phyloP scores from a whole-genome alignment of 2,113 vertebrate species.

The Suncus etruscus region DNA sequence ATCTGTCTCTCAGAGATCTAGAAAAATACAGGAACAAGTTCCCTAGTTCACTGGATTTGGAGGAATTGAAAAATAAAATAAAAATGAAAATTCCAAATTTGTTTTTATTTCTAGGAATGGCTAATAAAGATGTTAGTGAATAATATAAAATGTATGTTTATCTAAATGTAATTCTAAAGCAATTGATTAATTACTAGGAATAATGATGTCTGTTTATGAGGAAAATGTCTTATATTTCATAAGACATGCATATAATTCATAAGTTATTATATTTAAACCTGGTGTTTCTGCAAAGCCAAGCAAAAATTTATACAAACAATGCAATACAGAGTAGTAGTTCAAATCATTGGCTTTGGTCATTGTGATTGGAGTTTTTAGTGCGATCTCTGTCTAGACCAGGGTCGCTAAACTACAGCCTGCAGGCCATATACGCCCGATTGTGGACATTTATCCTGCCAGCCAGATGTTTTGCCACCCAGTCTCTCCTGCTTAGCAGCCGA shows the following conservation, averaged over 20 bases:
- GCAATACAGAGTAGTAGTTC: neutral
- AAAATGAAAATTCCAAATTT: neutral
- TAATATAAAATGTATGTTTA: neutral
- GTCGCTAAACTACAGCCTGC: no score
- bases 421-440: no score
- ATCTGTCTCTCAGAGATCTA: neutral
- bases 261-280: neutral
- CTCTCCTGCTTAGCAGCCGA: no score
- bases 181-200: neutral
- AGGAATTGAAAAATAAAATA: neutral
- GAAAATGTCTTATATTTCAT: neutral
- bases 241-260: neutral
- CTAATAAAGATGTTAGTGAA: neutral
- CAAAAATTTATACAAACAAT: neutral
- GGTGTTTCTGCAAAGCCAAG: neutral
- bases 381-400: neutral
- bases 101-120: neutral
- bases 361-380: neutral
- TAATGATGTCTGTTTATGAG: conserved; percentile 15
- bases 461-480: no score
- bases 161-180: neutral
- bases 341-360: neutral
- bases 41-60: neutral
- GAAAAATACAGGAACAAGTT: neutral
- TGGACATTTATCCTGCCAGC: no score